Evolutionary conservation across 2,797 vertebrate species (phyloP).

Genomic region (Rhinophrynus dorsalis): DNA sequence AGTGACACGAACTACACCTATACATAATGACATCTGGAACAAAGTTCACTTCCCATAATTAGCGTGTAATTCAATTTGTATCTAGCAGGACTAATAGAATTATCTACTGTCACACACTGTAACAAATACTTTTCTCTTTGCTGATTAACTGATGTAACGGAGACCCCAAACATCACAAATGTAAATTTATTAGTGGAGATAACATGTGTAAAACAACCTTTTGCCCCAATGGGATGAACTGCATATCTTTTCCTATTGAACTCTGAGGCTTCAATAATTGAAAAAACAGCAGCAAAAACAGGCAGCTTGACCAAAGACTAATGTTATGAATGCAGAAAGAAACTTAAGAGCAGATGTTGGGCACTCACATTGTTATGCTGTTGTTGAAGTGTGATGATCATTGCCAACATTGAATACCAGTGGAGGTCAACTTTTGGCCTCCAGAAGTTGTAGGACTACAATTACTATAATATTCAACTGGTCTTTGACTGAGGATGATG

Average conservation of each 20-base stretch:
- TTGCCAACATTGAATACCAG: too few species aligned
- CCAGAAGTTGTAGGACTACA: too few species aligned
- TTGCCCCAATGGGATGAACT: slow-evolving; percentile 32
- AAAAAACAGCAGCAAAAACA: slow-evolving; percentile 55
- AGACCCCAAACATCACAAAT: slow-evolving; percentile 32
- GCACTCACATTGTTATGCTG: background rate
- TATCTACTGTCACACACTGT: background rate
- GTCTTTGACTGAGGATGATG: too few species aligned
- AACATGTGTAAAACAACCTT: slow-evolving; percentile 29
- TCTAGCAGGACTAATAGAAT: slow-evolving; percentile 25
- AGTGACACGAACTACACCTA: background rate
- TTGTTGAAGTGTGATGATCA: background rate
- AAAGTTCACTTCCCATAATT: slow-evolving; percentile 33
- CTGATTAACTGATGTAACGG: slow-evolving; percentile 14
- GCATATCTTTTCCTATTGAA: slow-evolving; percentile 37
- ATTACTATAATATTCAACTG: too few species aligned
- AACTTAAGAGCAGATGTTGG: background rate
- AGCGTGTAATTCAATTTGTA: slow-evolving; percentile 37
- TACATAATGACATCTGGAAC: background rate
- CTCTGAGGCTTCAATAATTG: slow-evolving; percentile 48
- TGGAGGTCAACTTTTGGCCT: too few species aligned
- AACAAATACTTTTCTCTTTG: slow-evolving; percentile 6
- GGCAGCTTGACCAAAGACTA: slow-evolving; percentile 48
- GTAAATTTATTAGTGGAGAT: slow-evolving; percentile 40
- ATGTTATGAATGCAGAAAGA: slow-evolving; percentile 8